Percentiles rank a stretch among this genome's conserved stretches.
Conservation (phyloP, 1,140 invertebrate genomes). For the Nasonia longicornis region DNA sequence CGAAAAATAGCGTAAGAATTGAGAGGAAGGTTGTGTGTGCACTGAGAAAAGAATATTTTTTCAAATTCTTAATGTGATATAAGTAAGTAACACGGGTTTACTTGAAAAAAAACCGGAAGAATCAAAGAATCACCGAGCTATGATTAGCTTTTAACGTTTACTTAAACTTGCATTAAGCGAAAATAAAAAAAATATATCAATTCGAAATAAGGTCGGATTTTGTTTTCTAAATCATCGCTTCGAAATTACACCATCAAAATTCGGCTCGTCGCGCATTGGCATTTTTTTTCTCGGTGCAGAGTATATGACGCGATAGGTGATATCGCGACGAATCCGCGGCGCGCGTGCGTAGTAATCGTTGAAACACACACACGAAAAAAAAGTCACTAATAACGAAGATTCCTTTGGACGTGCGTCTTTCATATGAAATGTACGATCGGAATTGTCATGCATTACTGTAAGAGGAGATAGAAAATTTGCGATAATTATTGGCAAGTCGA, state of each 20-base stretch:
- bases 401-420: constrained; percentile 45
- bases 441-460: constrained; percentile 28
- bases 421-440: constrained; percentile 15
- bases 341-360: not conserved
- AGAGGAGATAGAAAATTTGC: constrained; percentile 5
- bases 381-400: constrained; percentile 38
- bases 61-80: constrained; percentile 25
- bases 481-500: constrained; percentile 34
- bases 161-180: not conserved
- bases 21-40: constrained; percentile 25
- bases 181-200: not conserved
- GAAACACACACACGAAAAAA: constrained; percentile 1
- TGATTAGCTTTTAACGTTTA: not conserved
- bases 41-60: constrained; percentile 43
- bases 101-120: not conserved
- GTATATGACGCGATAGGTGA: constrained; percentile 4
- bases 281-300: constrained; percentile 42
- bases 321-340: not conserved
- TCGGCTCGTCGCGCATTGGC: not conserved
- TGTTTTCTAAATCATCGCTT: not conserved
- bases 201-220: not conserved
- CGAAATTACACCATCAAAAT: not conserved
- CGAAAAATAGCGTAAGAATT: constrained; percentile 20
- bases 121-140: constrained; percentile 11
- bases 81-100: not conserved